Evolutionary conservation across 2,113 vertebrate species (phyloP), one percentile per base, ranked within the genome.

Genomic region (Chloropsis hardwickii): DNA sequence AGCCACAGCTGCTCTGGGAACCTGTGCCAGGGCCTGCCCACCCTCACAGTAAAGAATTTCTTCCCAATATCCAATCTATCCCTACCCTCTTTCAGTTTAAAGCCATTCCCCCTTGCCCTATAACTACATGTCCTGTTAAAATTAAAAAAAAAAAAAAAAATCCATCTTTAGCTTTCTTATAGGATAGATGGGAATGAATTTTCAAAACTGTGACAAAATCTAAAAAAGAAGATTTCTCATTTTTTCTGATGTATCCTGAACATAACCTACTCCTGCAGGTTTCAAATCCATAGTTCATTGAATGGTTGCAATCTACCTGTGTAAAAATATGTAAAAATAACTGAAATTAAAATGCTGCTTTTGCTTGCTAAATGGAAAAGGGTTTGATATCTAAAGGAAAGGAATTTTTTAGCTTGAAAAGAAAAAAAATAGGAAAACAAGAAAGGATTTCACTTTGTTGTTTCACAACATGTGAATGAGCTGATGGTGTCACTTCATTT

Each of bases 11-110:
- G 0, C 45, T 37, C 31, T 51, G 45, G 61, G 27, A 14, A 51
- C 5, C 31, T 67, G 27, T 67, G 27, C 45, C 33, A 33, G 28
- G 6, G 3, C 23, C 31, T 45, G 0, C 1, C 2, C 47, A 11
- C 6, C 6, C 47, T 40, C 19, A 47, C 2, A 60, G 6, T 2
- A 2, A 67, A 29, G 10, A 25, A 40, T 79, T 79, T 20, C 28
- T 61, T 61, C 28, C 64, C 9, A 54, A 25, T 21, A 79, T 22
- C 24, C 20, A 3, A 21, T 13, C 29, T 40, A 6, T 14, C 21
- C 20, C 40, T 24, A 11, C 7, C n/a, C 4, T 54, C 10, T 62
- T 28, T 39, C 47, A 40, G 3, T 62, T 70, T 25, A 71, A 79
- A 87, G 33, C 28, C 14, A 21, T 70, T 39, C 6, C 40, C n/a